These are phyloP conservation scores for Phainopepla nitens DNA, from an alignment of 2,113 vertebrate genomes.

Conservation along the genomic window DNA sequence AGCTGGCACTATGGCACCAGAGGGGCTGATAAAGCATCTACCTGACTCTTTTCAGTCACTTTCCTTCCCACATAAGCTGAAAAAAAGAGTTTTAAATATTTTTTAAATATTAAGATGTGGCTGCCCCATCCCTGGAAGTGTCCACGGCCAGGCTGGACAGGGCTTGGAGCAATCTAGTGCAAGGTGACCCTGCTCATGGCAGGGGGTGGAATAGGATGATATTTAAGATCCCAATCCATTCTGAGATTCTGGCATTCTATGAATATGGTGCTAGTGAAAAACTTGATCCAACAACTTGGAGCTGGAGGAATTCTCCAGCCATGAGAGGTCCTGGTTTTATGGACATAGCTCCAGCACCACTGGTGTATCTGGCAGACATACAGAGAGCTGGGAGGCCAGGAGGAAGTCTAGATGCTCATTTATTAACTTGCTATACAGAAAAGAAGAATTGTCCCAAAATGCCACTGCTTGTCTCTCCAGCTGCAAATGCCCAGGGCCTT, in stretches of 20 bases:
- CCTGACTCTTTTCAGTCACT: background rate
- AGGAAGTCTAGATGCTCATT: background rate
- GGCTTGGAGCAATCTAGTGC: background rate
- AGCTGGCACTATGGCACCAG: background rate
- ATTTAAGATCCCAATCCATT: background rate
- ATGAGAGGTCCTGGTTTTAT: background rate
- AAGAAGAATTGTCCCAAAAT: background rate
- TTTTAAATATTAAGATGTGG: background rate
- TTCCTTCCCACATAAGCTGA: background rate
- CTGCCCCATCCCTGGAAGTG: background rate
- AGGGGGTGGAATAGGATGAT: background rate
- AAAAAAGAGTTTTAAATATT: background rate
- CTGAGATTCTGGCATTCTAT: background rate
- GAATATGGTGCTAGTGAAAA: background rate
- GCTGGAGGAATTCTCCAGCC: background rate
- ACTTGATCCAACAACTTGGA: background rate
- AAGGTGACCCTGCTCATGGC: background rate
- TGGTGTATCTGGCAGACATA: background rate
- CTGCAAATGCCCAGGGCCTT: background rate
- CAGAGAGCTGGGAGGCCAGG: background rate
- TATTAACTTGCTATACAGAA: background rate
- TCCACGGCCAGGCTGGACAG: background rate
- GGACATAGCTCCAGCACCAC: background rate
- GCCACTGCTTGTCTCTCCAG: background rate
- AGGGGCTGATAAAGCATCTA: background rate